A percentile compares a stretch with the other conserved stretches of the same genome.
Conservation (phyloP, 2,797 vertebrate species). For the Peromyscus eremicus region DNA sequence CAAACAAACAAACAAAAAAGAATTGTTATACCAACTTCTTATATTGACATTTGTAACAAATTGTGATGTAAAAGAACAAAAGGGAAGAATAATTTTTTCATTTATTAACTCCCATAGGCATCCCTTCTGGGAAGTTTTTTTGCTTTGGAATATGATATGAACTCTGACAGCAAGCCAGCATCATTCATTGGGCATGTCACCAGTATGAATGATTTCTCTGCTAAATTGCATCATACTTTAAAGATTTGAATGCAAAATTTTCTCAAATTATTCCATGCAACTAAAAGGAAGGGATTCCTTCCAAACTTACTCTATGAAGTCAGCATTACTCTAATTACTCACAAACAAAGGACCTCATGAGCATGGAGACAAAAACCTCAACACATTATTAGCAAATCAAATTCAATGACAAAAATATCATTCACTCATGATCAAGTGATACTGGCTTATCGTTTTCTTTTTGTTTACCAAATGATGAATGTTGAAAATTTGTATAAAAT, state of each 20-base stretch:
- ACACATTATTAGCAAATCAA: background rate
- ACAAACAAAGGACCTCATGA: background rate
- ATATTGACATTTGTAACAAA: background rate
- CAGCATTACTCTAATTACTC: background rate
- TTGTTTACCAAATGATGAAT: background rate
- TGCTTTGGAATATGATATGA: background rate
- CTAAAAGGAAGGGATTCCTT: background rate
- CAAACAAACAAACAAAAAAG: too few species aligned
- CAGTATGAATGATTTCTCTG: background rate
- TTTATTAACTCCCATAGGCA: constrained; percentile 23
- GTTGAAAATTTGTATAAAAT: background rate
- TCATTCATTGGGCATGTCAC: background rate
- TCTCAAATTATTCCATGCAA: background rate
- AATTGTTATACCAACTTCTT: constrained; percentile 20
- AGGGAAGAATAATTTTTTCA: background rate
- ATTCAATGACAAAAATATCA: background rate
- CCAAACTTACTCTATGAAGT: background rate
- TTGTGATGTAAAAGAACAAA: constrained; percentile 19
- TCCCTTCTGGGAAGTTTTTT: background rate
- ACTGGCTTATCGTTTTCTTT: background rate
- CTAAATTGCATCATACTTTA: background rate
- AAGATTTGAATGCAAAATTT: background rate
- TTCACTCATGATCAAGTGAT: background rate
- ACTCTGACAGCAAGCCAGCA: constrained; percentile 1
- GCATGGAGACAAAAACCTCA: background rate